A percentile compares a stretch with the other conserved stretches of the same genome.
Conservation (phyloP, 2,888 invertebrate species). For the Panzeria rudis region DNA sequence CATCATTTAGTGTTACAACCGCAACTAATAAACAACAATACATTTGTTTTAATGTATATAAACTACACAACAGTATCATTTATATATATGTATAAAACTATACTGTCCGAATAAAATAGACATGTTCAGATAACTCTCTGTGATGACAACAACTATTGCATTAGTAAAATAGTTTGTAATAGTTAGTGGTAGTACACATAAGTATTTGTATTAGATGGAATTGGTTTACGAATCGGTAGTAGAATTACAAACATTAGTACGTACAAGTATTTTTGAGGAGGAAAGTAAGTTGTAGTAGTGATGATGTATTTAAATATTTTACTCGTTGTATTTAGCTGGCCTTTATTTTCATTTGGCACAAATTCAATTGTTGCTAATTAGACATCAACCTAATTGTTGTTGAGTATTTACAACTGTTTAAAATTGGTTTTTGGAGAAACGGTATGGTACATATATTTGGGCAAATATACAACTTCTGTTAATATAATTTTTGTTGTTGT, state of each 20-base stretch:
- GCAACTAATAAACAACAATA: constrained; percentile 22
- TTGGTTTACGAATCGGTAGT: background rate
- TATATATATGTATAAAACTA: background rate
- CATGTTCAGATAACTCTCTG: background rate
- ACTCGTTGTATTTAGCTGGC: background rate
- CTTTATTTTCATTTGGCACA: constrained; percentile 57
- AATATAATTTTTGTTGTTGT: constrained; percentile 2
- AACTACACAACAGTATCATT: background rate
- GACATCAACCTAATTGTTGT: constrained; percentile 67
- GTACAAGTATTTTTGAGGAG: background rate
- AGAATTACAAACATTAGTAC: background rate
- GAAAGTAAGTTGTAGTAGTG: background rate
- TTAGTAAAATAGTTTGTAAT: constrained; percentile 38
- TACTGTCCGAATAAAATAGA: background rate
- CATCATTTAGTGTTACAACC: constrained; percentile 36
- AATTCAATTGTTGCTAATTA: constrained; percentile 67
- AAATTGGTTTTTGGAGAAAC: constrained; percentile 30
- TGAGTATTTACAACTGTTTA: constrained; percentile 60
- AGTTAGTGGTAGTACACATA: constrained; percentile 6
- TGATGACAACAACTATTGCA: constrained; percentile 46
- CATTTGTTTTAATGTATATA: constrained; percentile 4
- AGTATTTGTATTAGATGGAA: constrained; percentile 23
- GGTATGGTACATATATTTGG: background rate
- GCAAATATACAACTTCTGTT: background rate
- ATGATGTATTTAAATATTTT: constrained; percentile 39